A percentile compares a stretch with the other conserved stretches of the same genome.
These are phyloP conservation scores for Lophotriccus pileatus DNA, from an alignment of 2,797 vertebrate genomes.

Conservation along the genomic window DNA sequence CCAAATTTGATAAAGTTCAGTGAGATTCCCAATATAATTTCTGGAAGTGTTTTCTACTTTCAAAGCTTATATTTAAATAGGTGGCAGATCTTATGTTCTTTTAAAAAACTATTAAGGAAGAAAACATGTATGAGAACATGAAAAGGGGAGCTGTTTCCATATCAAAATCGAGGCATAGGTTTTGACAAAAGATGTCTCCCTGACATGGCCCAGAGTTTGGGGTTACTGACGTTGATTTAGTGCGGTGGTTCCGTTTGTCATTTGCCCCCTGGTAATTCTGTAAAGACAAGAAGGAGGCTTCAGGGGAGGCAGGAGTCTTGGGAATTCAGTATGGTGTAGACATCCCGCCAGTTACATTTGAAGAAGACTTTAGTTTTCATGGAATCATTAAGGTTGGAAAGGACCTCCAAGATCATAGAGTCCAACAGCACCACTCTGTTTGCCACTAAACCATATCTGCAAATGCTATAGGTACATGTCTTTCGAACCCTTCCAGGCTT, in stretches of 20 bases:
- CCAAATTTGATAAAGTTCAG: constrained; percentile 16
- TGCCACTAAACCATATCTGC: neutral
- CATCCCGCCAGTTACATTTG: accelerated
- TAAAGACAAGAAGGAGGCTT: neutral
- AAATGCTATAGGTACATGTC: no score
- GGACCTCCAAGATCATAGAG: neutral
- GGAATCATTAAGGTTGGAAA: neutral
- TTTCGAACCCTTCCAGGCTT: neutral
- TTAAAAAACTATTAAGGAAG: neutral
- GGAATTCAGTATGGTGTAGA: accelerated
- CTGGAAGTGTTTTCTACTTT: neutral
- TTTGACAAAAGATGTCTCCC: neutral
- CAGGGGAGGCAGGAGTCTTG: neutral
- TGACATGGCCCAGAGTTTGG: neutral
- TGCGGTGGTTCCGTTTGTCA: neutral
- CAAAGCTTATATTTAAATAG: neutral
- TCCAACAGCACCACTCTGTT: neutral
- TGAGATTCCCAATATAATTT: constrained; percentile 10
- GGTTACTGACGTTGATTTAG: neutral
- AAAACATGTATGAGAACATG: neutral
- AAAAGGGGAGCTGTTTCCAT: neutral
- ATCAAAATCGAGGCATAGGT: neutral
- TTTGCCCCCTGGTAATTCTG: neutral
- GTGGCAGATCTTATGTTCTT: neutral
- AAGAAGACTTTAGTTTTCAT: neutral